Evolutionary conservation across 2,888 invertebrate species (phyloP).

Genomic region (Limenitis camilla): DNA sequence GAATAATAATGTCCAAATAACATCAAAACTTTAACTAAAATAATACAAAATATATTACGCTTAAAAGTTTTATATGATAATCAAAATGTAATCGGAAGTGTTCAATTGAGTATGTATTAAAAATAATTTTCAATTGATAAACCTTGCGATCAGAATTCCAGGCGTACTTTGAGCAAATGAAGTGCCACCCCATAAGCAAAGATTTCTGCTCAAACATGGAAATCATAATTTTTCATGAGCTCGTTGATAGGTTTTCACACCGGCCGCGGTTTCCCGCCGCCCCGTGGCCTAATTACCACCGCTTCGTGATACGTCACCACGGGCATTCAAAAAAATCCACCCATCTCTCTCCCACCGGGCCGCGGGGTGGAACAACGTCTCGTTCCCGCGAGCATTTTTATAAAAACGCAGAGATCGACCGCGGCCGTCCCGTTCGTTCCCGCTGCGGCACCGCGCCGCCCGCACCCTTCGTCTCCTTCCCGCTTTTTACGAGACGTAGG

Average conservation of each 20-base stretch:
- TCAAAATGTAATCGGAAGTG: slow-evolving; percentile 1
- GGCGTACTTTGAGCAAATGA: slow-evolving; percentile 50
- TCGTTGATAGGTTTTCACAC: slow-evolving; percentile 73
- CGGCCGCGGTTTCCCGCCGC: slow-evolving; percentile 72
- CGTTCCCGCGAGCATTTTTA: slow-evolving; percentile 67
- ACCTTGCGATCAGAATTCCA: slow-evolving; percentile 45
- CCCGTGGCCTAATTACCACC: slow-evolving; percentile 73
- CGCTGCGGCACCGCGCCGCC: slow-evolving; percentile 55
- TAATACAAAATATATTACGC: no score
- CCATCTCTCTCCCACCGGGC: slow-evolving; percentile 59
- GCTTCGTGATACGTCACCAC: slow-evolving; percentile 71
- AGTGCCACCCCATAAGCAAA: slow-evolving; percentile 52
- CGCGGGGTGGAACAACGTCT: slow-evolving; percentile 43
- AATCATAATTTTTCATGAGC: slow-evolving; percentile 74
- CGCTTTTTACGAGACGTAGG: slow-evolving; percentile 76
- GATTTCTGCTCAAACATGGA: slow-evolving; percentile 56
- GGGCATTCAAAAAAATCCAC: slow-evolving; percentile 70
- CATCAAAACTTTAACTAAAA: no score
- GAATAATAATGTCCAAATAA: no score
- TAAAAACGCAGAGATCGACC: slow-evolving; percentile 73
- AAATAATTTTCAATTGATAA: slow-evolving; percentile 42
- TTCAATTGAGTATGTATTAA: no score
- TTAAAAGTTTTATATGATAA: no score
- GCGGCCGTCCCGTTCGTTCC: slow-evolving; percentile 71
- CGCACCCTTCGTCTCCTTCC: slow-evolving; percentile 74